Evolutionary conservation across 2,797 vertebrate genomes (phyloP), one percentile per base, ranked within the genome.

Genomic region (Protosalanx chinensis): DNA sequence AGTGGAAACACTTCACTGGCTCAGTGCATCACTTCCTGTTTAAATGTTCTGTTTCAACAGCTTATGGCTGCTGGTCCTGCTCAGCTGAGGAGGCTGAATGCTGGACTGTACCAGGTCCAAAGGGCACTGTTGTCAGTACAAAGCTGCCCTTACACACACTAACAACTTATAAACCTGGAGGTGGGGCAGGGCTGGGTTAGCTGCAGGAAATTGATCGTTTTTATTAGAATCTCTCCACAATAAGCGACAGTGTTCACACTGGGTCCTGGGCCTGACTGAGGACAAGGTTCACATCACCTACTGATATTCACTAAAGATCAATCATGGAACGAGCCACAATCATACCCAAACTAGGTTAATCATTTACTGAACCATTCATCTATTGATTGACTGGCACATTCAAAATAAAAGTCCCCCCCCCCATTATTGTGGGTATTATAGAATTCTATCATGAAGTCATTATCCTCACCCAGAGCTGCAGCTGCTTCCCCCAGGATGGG

Each of bases 391-490:
- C 51, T n/a, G 18, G 18, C 0, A 6, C 51, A 16, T 56, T 16
- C 51, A 56, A 56, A 56, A 53, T 53, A n/a, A 16, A 56, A n/a
- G 41, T 46, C 51, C 51, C 51, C 51, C 51, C 51, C 51, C 51
- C 23, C 23, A n/a, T 56, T 56, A 4, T 16, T 56, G 51, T 18
- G 29, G 3, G 16, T 29, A 27, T 27, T 49, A 23, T 46, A 18
- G 20, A 49, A 6, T 46, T 29, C 5, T 85, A 87, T 91, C 87
- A 91, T 89, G 87, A 88, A 81, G 88, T 87, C 85, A 87, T 88
- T 88, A 86, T 81, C 83, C 85, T 72, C 78, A 77, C 84, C 23
- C 83, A 85, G 41, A 35, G 41, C 41, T 8, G 10, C 41, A 46
- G 41, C 41, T 46, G 41, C 86, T 88, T 87, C 84, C 82, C 85